Evolutionary conservation across 2,113 vertebrate genomes (phyloP).

Genomic region (Phaethornis superciliosus): DNA sequence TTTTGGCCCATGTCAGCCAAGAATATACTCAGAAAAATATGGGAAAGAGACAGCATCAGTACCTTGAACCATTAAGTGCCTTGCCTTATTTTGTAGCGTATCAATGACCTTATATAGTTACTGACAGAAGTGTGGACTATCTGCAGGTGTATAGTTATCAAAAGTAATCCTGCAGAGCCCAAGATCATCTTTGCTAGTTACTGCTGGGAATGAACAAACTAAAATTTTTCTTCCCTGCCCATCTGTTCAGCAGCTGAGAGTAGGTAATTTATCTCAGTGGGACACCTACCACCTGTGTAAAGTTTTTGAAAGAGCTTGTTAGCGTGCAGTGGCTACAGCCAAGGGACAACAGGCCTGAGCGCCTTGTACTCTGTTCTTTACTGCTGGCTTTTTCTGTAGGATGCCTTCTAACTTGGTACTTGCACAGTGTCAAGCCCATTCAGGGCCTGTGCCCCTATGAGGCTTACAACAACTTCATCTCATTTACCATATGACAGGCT

Average conservation of each 20-base stretch:
- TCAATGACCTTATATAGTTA: conserved; percentile 17
- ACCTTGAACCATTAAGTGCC: background rate
- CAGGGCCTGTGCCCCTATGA: background rate
- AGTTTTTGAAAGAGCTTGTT: conserved; percentile 50
- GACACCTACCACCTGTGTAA: conserved; percentile 37
- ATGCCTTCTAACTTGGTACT: background rate
- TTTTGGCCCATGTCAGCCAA: background rate
- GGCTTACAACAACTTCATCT: background rate
- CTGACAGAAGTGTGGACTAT: conserved; percentile 9
- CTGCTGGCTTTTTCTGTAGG: background rate
- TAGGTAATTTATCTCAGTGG: conserved; percentile 44
- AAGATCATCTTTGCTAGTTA: conserved; percentile 58
- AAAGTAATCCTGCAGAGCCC: conserved; percentile 34
- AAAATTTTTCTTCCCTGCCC: conserved; percentile 46
- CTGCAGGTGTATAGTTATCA: conserved; percentile 19
- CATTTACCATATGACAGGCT: background rate
- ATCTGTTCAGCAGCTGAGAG: conserved; percentile 57
- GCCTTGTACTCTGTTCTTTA: background rate
- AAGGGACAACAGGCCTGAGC: background rate
- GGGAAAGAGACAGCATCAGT: background rate
- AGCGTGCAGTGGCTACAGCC: background rate
- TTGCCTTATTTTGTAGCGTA: background rate
- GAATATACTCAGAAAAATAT: background rate
- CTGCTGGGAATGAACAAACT: conserved; percentile 51
- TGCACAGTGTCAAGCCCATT: background rate